Evolutionary conservation across 2,113 vertebrate genomes (phyloP).

Genomic region (Corapipo altera): DNA sequence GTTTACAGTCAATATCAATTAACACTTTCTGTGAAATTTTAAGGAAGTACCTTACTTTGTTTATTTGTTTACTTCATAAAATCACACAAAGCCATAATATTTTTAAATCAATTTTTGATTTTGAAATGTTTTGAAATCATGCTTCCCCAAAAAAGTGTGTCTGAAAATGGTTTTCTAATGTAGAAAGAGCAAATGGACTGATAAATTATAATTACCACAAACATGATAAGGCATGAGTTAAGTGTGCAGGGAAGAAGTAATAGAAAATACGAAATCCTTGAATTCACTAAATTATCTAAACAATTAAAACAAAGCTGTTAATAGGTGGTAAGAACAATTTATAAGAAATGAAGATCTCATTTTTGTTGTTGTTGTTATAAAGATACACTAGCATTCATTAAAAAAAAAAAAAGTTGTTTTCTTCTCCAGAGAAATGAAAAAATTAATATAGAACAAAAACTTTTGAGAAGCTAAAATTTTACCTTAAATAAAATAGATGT

Average conservation of each 20-base stretch:
- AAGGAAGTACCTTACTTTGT: background rate
- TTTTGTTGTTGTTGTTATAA: background rate
- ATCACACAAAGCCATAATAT: background rate
- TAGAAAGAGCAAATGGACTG: background rate
- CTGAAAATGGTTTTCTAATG: background rate
- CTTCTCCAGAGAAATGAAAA: background rate
- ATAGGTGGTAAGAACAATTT: background rate
- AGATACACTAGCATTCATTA: rapidly evolving
- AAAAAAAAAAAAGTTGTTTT: background rate
- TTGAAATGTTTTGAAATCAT: background rate
- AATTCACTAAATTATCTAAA: background rate
- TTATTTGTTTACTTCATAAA: background rate
- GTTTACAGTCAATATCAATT: background rate
- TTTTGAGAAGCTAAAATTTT: background rate
- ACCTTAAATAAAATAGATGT: background rate
- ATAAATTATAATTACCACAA: background rate
- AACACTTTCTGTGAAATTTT: background rate
- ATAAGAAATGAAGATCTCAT: background rate
- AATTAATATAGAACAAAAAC: background rate
- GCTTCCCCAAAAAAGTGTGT: background rate
- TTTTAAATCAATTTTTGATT: background rate
- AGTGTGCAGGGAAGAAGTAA: background rate
- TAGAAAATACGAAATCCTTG: background rate
- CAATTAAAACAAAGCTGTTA: background rate
- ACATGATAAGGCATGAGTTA: background rate